A percentile compares a stretch with the other conserved stretches of the same genome.
Conservation (phyloP, 2,797 vertebrate species). For the Rhabdophis nuchalis region DNA sequence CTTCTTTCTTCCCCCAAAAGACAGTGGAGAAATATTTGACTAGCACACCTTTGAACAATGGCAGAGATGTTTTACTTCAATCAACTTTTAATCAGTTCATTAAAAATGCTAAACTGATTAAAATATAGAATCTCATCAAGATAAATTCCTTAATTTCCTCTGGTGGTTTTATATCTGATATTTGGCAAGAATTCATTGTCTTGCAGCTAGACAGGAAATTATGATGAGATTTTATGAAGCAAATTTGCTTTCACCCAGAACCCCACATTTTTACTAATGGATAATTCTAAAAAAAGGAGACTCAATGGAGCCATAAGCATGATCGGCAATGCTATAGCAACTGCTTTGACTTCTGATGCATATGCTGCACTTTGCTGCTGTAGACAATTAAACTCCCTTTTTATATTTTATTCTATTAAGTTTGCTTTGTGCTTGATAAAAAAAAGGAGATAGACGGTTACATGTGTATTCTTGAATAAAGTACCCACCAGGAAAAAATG, state of each 20-base stretch:
- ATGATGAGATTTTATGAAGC: not conserved
- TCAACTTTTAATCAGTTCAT: not conserved
- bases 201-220: conserved; percentile 1
- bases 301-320: not conserved
- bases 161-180: conserved; percentile 16
- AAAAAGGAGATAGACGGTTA: not conserved
- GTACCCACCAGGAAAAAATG: not conserved
- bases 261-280: not conserved
- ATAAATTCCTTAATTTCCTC: conserved; percentile 30
- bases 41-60: not conserved
- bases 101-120: conserved; percentile 30
- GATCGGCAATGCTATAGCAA: not conserved
- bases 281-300: not conserved
- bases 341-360: not conserved
- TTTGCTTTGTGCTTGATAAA: not conserved
- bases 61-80: not conserved
- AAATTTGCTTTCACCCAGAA: not conserved
- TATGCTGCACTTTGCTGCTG: not conserved
- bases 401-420: not conserved
- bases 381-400: not conserved
- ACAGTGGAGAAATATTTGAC: conserved; percentile 27
- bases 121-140: conserved; percentile 17
- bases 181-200: conserved; percentile 15
- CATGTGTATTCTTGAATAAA: not conserved
- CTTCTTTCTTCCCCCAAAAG: not conserved